Evolutionary conservation across 2,888 invertebrate genomes (phyloP), one percentile per base, ranked within the genome.

Genomic region (Arrhopalites spinosus): DNA sequence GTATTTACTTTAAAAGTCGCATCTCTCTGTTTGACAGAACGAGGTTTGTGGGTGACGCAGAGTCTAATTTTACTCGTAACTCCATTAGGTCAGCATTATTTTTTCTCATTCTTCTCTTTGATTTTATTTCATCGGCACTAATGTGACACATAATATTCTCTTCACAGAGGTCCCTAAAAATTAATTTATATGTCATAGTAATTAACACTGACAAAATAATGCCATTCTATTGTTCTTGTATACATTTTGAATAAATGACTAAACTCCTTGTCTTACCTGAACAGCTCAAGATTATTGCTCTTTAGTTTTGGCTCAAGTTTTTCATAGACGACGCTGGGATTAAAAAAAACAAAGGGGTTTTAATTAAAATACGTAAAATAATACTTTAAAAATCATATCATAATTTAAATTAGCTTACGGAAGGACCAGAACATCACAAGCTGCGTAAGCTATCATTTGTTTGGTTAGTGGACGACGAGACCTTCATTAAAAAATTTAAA

Each of bases 21-120:
- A 96, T 95, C 87, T 96, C 96, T 82, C 96, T 89, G 85, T 96
- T 96, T 85, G 94, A 95, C 78, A 96, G 87, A 68, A 96, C 96
- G 85, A 96, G 92, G 85, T 93, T 94, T 84, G 91, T 91, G 3
- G 92, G 90, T 85, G 92, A 92, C 71, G 91, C 89, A 17, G 77
- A 73, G 64, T 85, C 84, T 83, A 96, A 87, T 87, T 95, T 94
- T 67, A 89, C 89, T 84, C 93, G 91, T 72, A 96, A 87, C 85
- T 95, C 95, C n/a, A 91, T 89, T 1, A 96, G 92, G 87, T 96
- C 96, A 13, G 93, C 93, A 85, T 94, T 94, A 20, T 95, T 92
- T 88, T 96, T 96, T 75, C 96, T 89, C 85, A 94, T 93, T 80
- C 94, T 91, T 85, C 96, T 95, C 75, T 93, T 90, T 82, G 91